These are phyloP conservation scores for Chrysemys picta DNA, from an alignment of 2,113 vertebrate genomes.

Conservation along the genomic window DNA sequence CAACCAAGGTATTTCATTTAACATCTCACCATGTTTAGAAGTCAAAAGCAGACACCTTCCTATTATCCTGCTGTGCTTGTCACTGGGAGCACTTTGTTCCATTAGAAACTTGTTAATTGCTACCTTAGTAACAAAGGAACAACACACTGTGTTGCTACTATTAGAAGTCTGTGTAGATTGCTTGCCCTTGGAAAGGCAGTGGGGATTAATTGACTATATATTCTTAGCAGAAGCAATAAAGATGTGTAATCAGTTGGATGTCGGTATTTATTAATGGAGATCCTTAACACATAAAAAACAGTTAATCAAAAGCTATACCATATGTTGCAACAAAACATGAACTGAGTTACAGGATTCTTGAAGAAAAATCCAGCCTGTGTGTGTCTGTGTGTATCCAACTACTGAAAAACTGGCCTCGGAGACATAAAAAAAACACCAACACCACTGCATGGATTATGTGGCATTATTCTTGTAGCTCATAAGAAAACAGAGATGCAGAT, in stretches of 20 bases:
- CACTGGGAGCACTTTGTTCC: slow-evolving; percentile 66
- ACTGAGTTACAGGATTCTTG: not conserved
- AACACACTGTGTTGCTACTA: slow-evolving; percentile 61
- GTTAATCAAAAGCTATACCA: slow-evolving; percentile 11
- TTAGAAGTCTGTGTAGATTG: slow-evolving; percentile 43
- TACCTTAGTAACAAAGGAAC: slow-evolving; percentile 76
- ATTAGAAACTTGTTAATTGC: slow-evolving; percentile 78
- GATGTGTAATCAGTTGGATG: slow-evolving; percentile 52
- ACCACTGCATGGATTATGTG: not conserved
- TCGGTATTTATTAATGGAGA: slow-evolving; percentile 47
- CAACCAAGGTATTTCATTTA: not conserved
- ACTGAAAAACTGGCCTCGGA: not conserved
- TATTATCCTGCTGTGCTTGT: slow-evolving; percentile 61
- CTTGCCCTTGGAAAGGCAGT: slow-evolving; percentile 57
- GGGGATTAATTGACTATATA: slow-evolving; percentile 71
- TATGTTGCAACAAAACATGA: not conserved
- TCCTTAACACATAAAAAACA: slow-evolving; percentile 32
- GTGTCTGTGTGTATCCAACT: not conserved
- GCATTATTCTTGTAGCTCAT: slow-evolving; percentile 29
- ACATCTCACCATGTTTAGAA: not conserved
- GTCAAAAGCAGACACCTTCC: slow-evolving; percentile 53
- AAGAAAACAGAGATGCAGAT: slow-evolving; percentile 55
- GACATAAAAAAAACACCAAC: slow-evolving; percentile 34
- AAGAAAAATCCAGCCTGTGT: not conserved
- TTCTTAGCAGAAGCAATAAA: slow-evolving; percentile 60